A percentile compares a stretch with the other conserved stretches of the same genome.
Evolutionary conservation across 1,140 invertebrate genomes (phyloP).

Genomic region (Thrips palmi): DNA sequence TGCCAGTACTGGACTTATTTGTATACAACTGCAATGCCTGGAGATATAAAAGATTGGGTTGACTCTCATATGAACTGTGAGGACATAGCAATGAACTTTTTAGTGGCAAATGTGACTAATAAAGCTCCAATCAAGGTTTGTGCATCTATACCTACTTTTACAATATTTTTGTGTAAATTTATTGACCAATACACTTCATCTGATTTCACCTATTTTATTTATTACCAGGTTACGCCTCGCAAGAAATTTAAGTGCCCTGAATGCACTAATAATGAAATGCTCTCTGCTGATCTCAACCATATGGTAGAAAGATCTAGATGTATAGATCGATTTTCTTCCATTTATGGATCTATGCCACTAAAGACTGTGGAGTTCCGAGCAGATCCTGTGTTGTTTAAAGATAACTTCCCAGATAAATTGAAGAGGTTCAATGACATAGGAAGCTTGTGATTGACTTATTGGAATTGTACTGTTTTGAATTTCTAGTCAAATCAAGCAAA

Average conservation of each 20-base stretch:
- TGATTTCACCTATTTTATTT: constrained; percentile 7
- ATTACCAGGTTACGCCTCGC: constrained; percentile 71
- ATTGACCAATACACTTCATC: not conserved
- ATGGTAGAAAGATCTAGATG: constrained; percentile 88
- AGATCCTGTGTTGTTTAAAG: constrained; percentile 85
- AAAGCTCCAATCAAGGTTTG: constrained; percentile 83
- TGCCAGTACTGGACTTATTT: constrained; percentile 68
- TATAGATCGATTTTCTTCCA: constrained; percentile 66
- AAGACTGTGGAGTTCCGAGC: constrained; percentile 80
- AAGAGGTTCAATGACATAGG: constrained; percentile 85
- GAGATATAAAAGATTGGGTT: constrained; percentile 63
- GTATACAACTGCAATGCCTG: constrained; percentile 67
- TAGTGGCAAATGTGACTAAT: constrained; percentile 74
- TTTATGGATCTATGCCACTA: constrained; percentile 78
- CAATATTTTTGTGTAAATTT: constrained; percentile 1
- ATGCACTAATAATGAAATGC: constrained; percentile 83
- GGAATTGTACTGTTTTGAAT: too few relatives aligned
- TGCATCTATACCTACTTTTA: not conserved
- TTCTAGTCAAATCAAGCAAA: too few relatives aligned
- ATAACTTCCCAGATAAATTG: constrained; percentile 68
- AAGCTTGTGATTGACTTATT: constrained; percentile 51
- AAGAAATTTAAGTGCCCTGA: constrained; percentile 97
- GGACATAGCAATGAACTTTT: constrained; percentile 89
- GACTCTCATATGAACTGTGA: constrained; percentile 89
- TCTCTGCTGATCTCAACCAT: constrained; percentile 80